Conservation (phyloP, 2,797 vertebrate species). For the Catharus ustulatus region DNA sequence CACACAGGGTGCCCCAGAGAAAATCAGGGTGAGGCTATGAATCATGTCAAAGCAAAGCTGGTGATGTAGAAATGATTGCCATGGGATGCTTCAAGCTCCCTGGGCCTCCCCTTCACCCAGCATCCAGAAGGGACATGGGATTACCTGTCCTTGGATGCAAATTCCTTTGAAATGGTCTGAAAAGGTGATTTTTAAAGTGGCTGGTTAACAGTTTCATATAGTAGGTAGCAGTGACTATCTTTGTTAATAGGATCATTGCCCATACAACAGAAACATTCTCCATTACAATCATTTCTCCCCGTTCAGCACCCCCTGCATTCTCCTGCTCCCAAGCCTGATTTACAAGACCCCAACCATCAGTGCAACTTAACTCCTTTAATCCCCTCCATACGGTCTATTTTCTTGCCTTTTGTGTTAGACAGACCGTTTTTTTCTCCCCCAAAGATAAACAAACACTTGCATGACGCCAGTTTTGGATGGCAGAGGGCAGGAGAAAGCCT, state of each 20-base stretch:
- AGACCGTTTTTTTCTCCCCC: background rate
- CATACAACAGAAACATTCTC: background rate
- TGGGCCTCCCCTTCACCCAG: background rate
- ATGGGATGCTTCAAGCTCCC: background rate
- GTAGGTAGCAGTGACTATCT: background rate
- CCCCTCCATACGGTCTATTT: slow-evolving; percentile 27
- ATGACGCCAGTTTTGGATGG: background rate
- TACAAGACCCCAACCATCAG: background rate
- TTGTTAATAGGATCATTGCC: background rate
- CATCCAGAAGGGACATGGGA: background rate
- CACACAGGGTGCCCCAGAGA: background rate
- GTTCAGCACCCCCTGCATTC: background rate
- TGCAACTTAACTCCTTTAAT: slow-evolving; percentile 42
- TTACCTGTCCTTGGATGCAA: background rate
- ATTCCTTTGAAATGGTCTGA: background rate
- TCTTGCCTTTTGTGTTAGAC: slow-evolving; percentile 39
- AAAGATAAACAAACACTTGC: slow-evolving; percentile 5
- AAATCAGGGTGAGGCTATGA: background rate
- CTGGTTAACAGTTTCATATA: background rate
- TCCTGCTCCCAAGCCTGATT: background rate
- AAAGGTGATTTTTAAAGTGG: background rate
- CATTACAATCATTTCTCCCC: background rate
- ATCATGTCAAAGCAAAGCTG: background rate
- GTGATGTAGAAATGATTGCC: background rate
- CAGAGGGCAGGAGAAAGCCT: background rate